A percentile compares a stretch with the other conserved stretches of the same genome.
Evolutionary conservation across 64 coral and sea anemone genomes (phyloP).

Genomic region (Pachyseris speciosa): DNA sequence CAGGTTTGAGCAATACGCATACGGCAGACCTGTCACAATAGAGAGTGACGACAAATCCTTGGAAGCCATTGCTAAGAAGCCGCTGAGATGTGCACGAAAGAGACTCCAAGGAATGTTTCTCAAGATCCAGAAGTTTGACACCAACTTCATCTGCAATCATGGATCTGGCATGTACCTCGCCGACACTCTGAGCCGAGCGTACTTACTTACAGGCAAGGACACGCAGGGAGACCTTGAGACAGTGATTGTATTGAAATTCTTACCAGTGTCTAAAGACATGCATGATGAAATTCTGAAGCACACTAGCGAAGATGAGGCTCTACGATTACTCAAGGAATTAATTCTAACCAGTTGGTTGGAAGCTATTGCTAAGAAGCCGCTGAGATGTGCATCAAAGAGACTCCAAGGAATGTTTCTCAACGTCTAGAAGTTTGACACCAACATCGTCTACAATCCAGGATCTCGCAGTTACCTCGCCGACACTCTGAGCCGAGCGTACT

Average conservation of each 20-base stretch:
- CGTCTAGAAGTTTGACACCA: slow-evolving; percentile 44
- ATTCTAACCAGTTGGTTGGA: slow-evolving; percentile 15
- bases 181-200: slow-evolving; percentile 45
- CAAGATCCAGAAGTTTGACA: slow-evolving; percentile 38
- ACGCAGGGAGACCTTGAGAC: slow-evolving; percentile 5
- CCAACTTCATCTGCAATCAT: neutral
- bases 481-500: slow-evolving; percentile 39
- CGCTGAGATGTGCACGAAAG: slow-evolving; percentile 39
- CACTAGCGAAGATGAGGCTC: slow-evolving; percentile 4
- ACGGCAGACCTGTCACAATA: neutral
- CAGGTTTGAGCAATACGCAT: slow-evolving; percentile 40
- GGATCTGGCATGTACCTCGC: slow-evolving; percentile 16
- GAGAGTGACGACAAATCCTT: slow-evolving; percentile 36
- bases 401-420: slow-evolving; percentile 20
- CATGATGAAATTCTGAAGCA: neutral
- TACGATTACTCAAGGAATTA: neutral
- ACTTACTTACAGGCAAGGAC: neutral
- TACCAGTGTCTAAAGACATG: slow-evolving; percentile 29
- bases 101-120: slow-evolving; percentile 18
- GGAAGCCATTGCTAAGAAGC: slow-evolving; percentile 24
- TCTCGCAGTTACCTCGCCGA: slow-evolving; percentile 25
- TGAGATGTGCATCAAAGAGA: slow-evolving; percentile 49
- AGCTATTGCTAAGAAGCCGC: slow-evolving; percentile 19
- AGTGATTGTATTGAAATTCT: slow-evolving; percentile 27
- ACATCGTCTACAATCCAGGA: neutral